Base-by-base conservation (phyloP, 92 coral and sea anemone species). In the Zoanthus gigantus region DNA sequence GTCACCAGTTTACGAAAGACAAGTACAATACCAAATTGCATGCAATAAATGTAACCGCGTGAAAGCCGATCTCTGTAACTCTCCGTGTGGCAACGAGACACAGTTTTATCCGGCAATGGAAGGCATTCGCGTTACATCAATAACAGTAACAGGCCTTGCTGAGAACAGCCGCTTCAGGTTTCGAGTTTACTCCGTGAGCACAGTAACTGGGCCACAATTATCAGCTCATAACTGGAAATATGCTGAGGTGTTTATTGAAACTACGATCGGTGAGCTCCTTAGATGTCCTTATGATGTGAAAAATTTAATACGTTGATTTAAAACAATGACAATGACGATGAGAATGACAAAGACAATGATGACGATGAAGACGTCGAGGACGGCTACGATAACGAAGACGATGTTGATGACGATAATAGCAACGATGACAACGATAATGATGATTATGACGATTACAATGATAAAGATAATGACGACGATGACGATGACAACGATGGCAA, bases 101-200 rank as follows among this genome's bases (percentile, higher is more conserved):
- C 65, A 44, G n/a, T 79, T 60, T 37, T 0, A 79, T 16, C 84
- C 84, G 0, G 28, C 72, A 42, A 37, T 37, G 72, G 56, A 60
- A 31, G 56, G 72, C 8, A 61, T 79, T 61, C 72, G n/a, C 12
- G 56, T 34, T 1, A 79, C 84, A n/a, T 47, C 65, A 50, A 72
- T 79, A n/a, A 79, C 84, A 2, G 32, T 60, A 13, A 79, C 3
- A 34, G 84, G 84, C n/a, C 66, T 79, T 9, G 42, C 53, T 48
- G 72, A 37, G 7, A 61, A 79, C 42, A 79, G 54, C 10, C 48
- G 84, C 31, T 79, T 60, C 37, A 79, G 47, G 9, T 79, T 79
- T 79, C 84, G 84, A 8, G 84, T 79, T 1, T 61, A 79, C 28
- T 79, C 84, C 60, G 71, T 79, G 1, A 79, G 83, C 63, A 29